Evolutionary conservation across 1,140 invertebrate genomes (phyloP).

Genomic region (Drosophila lacertosa): DNA sequence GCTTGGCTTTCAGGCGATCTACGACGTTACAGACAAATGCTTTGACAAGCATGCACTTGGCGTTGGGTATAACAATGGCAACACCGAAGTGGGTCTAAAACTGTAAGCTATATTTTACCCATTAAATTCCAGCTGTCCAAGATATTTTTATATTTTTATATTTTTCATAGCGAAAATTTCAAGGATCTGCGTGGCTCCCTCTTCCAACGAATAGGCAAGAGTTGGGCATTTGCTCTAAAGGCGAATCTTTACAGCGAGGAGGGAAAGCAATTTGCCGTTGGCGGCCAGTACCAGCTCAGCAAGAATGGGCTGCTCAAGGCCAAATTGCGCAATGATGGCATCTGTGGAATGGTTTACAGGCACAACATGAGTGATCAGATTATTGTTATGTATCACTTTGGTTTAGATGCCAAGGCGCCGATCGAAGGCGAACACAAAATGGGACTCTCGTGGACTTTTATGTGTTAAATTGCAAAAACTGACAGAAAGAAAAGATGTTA

Average conservation of each 20-base stretch:
- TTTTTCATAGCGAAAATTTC: slow-evolving; percentile 58
- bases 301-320: slow-evolving; percentile 44
- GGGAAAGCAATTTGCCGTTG: slow-evolving; percentile 28
- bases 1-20: slow-evolving; percentile 42
- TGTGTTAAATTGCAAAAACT: slow-evolving; percentile 21
- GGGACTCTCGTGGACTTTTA: slow-evolving; percentile 41
- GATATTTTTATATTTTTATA: no score
- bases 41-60: slow-evolving; percentile 39
- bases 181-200: slow-evolving; percentile 48
- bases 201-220: slow-evolving; percentile 46
- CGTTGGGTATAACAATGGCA: slow-evolving; percentile 31
- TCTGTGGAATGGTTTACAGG: slow-evolving; percentile 40
- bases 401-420: slow-evolving; percentile 32
- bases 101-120: slow-evolving; percentile 20
- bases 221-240: slow-evolving; percentile 45
- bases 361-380: slow-evolving; percentile 9
- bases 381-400: slow-evolving; percentile 47
- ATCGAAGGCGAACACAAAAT: slow-evolving; percentile 40
- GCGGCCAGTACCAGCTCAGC: slow-evolving; percentile 44
- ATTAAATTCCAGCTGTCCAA: background rate
- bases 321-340: slow-evolving; percentile 30
- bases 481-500: no score
- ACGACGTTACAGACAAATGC: slow-evolving; percentile 19
- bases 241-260: slow-evolving; percentile 30
- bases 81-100: slow-evolving; percentile 43